Conservation (phyloP, 2,797 vertebrate genomes). For the Enteromius afrohamiltoni region DNA sequence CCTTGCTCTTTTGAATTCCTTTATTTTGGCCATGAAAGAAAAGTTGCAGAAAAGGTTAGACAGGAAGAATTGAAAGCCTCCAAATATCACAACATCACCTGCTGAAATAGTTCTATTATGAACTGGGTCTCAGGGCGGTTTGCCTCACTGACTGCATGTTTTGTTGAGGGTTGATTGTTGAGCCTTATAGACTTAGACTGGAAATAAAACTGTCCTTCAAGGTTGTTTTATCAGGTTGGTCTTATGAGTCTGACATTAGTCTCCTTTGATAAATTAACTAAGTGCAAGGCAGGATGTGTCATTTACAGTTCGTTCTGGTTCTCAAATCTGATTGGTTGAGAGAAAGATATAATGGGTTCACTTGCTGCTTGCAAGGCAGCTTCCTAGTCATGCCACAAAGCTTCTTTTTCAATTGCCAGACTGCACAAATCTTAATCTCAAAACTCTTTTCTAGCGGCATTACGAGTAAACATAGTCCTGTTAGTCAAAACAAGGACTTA, state of each 20-base stretch:
- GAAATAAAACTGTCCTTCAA: neutral
- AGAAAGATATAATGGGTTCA: no score
- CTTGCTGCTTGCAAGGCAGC: neutral
- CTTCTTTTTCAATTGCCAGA: conserved; percentile 36
- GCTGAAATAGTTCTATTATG: conserved; percentile 36
- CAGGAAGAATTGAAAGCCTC: conserved; percentile 28
- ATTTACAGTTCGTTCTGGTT: no score
- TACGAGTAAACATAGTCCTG: conserved; percentile 35
- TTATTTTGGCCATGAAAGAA: conserved; percentile 26
- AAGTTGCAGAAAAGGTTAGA: conserved; percentile 38
- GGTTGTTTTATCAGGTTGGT: neutral
- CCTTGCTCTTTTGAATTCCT: conserved; percentile 47
- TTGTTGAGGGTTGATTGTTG: conserved; percentile 10
- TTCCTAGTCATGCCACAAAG: conserved; percentile 19
- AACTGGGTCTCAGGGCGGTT: neutral
- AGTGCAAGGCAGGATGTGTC: neutral
- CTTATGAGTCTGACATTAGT: neutral
- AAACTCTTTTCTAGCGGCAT: conserved; percentile 40
- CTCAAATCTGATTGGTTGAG: no score
- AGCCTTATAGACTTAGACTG: neutral
- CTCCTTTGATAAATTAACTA: neutral
- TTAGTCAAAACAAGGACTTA: conserved; percentile 53
- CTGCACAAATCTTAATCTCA: conserved; percentile 47
- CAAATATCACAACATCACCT: conserved; percentile 26
- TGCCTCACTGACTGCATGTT: conserved; percentile 29